phyloP scores from a whole-genome alignment of 2,797 vertebrate species.

The Paramormyrops hopkinsi region DNA sequence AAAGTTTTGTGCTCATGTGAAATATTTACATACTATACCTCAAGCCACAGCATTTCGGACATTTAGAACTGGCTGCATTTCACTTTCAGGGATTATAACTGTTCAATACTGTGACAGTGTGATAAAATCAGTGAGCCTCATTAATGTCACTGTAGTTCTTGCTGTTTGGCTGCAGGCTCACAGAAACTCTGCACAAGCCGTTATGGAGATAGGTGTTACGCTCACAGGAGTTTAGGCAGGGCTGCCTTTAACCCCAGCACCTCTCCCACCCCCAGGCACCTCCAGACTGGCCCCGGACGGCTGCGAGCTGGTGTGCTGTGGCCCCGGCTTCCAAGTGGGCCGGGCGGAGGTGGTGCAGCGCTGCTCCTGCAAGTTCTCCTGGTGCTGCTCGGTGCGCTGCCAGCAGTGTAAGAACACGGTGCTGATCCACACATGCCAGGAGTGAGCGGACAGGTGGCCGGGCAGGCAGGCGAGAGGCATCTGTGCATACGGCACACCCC shows the following conservation, averaged over 20 bases:
- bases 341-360: conserved; percentile 61
- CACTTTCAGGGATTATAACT: background rate
- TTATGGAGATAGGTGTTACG: background rate
- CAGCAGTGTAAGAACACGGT: conserved; percentile 65
- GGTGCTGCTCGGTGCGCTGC: conserved; percentile 70
- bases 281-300: conserved; percentile 60
- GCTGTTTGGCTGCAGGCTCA: background rate
- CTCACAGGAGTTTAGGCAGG: background rate
- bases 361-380: conserved; percentile 68
- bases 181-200: background rate
- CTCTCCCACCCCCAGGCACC: conserved; percentile 44
- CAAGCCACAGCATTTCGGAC: background rate
- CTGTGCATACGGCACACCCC: background rate
- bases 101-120: background rate
- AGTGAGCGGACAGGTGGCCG: conserved; percentile 40
- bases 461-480: background rate
- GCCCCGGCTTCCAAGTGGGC: conserved; percentile 58
- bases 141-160: background rate
- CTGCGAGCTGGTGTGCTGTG: conserved; percentile 68
- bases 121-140: background rate
- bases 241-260: background rate
- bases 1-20: background rate
- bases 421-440: conserved; percentile 64
- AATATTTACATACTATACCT: background rate
- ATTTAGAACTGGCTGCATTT: background rate